phyloP scores from a whole-genome alignment of 2,113 vertebrate genomes.

The Aldabrachelys gigantea region DNA sequence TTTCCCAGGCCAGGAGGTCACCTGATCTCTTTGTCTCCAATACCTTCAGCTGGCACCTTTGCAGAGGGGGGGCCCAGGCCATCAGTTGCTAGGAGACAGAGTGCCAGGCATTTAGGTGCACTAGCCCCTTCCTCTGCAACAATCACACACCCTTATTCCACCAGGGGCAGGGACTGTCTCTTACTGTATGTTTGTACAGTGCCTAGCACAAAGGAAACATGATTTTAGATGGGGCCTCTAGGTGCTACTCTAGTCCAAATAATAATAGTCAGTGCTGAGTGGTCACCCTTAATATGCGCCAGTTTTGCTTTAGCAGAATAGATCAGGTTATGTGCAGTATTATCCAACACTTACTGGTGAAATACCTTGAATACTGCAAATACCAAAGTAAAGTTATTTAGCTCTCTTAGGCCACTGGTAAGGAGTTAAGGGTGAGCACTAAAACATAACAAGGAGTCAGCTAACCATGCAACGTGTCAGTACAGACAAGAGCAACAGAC shows the following conservation, averaged over 20 bases:
- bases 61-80: too few species aligned
- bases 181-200: not conserved
- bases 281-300: not conserved
- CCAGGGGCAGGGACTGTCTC: not conserved
- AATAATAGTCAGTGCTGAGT: not conserved
- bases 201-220: not conserved
- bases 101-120: too few species aligned
- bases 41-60: too few species aligned
- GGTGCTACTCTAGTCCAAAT: not conserved
- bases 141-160: too few species aligned
- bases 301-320: not conserved
- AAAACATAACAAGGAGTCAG: not conserved
- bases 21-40: too few species aligned
- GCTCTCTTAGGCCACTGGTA: not conserved
- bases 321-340: not conserved
- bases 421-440: not conserved
- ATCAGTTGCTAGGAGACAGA: too few species aligned
- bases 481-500: not conserved
- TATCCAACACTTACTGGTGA: not conserved
- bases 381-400: fast-evolving
- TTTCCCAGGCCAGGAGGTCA: too few species aligned
- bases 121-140: too few species aligned
- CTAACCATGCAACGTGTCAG: not conserved
- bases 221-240: not conserved
- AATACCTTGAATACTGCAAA: not conserved